Base-by-base conservation (phyloP, 2,797 vertebrate genomes). In the Alauda arvensis region DNA sequence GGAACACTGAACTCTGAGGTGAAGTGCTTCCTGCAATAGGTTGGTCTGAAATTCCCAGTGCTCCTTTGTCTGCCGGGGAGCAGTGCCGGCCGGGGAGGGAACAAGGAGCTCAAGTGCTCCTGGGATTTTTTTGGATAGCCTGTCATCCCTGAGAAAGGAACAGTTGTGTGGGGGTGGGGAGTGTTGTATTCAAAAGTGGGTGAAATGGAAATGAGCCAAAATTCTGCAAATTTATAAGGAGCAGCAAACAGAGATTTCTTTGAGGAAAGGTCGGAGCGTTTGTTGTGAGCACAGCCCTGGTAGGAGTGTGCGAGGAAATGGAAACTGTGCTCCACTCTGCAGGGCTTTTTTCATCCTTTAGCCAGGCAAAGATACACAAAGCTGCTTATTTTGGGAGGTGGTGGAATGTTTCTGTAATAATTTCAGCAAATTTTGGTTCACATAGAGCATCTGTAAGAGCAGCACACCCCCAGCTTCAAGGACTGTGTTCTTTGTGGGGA, bases 361-460 rank as follows among this genome's bases (percentile, higher is more conserved):
- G 28, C 77, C 70, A 51, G 84, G 90, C 87, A 88, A 56, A 77
- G 90, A 77, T 72, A 77, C 84, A 83, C 84, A 90, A 45, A 88
- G 79, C 52, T 90, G 67, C 86, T 92, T 90, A 89, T 94, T 93
- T 93, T 88, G 91, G 89, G 85, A 87, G 70, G 18, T 69, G 71
- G 61, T 81, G 66, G 92, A 89, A 82, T 87, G 76, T 92, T 93
- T 92, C 95, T 80, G 79, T 86, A 84, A 91, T 91, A 79, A 74
- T 77, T 93, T 79, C 82, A 87, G 84, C 75, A 62, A 51, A 84
- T 94, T 91, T 91, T 70, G 82, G 75, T 94, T 90, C 93, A 72
- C 85, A 25, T 42, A 76, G 74, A 94, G 92, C 85, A 90, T 89
- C 92, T 91, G 70, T 81, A 91, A 83, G 86, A 91, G 79, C 21